Evolutionary conservation across 2,797 vertebrate species (phyloP).

Genomic region (Enteromius argenteus): DNA sequence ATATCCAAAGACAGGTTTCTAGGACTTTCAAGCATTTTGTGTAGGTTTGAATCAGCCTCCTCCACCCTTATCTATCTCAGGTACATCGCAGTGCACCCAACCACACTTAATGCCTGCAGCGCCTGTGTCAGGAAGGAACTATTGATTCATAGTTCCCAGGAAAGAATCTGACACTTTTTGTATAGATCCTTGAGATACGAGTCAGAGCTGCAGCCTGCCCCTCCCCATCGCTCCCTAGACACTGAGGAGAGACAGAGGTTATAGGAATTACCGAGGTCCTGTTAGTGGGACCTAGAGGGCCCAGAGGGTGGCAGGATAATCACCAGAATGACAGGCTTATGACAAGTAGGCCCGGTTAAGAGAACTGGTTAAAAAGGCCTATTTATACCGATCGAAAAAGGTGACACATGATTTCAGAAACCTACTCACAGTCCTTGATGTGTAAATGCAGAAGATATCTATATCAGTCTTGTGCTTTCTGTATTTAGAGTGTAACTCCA

Average conservation of each 20-base stretch:
- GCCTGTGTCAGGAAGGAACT: conserved; percentile 65
- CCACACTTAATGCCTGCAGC: conserved; percentile 64
- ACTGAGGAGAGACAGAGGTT: conserved; percentile 71
- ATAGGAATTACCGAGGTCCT: conserved; percentile 64
- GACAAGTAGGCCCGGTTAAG: conserved; percentile 63
- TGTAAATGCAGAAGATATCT: neutral
- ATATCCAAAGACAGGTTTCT: conserved; percentile 1
- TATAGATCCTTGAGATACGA: conserved; percentile 75
- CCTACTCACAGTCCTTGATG: neutral
- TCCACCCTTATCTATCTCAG: conserved; percentile 42
- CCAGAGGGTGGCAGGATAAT: conserved; percentile 56
- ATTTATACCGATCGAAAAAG: conserved; percentile 44
- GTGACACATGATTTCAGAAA: neutral
- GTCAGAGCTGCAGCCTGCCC: conserved; percentile 55
- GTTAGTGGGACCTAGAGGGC: conserved; percentile 61
- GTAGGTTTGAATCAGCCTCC: conserved; percentile 24
- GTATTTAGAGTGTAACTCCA: neutral
- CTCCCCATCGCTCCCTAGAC: conserved; percentile 28
- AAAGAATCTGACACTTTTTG: conserved; percentile 75
- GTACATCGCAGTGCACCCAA: conserved; percentile 54
- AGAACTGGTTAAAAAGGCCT: conserved; percentile 53
- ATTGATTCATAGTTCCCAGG: conserved; percentile 75
- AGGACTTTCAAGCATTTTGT: neutral
- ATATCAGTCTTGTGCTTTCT: neutral
- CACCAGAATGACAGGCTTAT: conserved; percentile 59